These are phyloP conservation scores for Laticauda laticaudata DNA, from an alignment of 2,113 vertebrate species.

Conservation along the genomic window DNA sequence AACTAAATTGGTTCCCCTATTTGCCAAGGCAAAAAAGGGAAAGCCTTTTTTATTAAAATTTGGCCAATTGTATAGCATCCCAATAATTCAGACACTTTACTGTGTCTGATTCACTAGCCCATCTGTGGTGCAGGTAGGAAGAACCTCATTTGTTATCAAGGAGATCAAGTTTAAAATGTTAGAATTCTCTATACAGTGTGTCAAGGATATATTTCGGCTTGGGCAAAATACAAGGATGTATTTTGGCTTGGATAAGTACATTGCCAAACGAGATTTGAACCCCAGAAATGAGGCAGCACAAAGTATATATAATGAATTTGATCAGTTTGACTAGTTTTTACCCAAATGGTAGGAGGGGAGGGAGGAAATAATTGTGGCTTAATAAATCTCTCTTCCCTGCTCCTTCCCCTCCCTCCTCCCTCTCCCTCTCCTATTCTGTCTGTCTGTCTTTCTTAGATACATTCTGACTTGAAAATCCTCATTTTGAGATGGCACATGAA, in stretches of 20 bases:
- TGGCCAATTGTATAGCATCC: background rate
- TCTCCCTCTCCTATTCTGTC: too few relatives aligned
- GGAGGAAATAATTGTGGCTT: background rate
- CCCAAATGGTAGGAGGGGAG: background rate
- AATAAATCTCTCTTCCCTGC: too few relatives aligned
- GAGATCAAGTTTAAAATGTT: background rate
- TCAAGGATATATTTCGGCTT: too few relatives aligned
- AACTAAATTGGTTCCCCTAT: background rate
- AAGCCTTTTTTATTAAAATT: background rate
- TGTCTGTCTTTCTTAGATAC: background rate
- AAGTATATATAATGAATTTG: background rate
- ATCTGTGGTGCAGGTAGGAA: background rate
- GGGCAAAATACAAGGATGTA: background rate
- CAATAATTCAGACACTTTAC: background rate
- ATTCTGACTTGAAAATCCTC: background rate
- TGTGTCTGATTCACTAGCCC: background rate
- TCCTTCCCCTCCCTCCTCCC: too few relatives aligned
- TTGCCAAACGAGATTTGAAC: background rate
- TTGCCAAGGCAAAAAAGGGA: background rate
- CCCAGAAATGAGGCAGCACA: background rate
- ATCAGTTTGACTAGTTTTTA: background rate
- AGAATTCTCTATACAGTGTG: background rate
- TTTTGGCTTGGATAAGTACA: background rate
- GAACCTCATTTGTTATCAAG: background rate
- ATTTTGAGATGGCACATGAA: constrained; percentile 38